A percentile compares a stretch with the other conserved stretches of the same genome.
phyloP scores from a whole-genome alignment of 2,888 invertebrate species.

The Deilephila porcellus region DNA sequence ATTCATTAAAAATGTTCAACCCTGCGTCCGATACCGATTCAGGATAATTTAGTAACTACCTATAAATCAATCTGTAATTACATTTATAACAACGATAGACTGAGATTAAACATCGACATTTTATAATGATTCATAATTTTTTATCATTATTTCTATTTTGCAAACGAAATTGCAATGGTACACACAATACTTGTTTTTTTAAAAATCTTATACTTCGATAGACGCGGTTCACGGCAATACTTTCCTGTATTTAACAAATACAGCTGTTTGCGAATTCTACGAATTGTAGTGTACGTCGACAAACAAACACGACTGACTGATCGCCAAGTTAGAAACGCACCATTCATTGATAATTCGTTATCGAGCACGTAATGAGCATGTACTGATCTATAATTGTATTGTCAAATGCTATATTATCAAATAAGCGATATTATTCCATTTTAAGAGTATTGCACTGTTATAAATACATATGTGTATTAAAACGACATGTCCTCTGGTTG shows the following conservation, averaged over 20 bases:
- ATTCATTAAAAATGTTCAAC: too few species aligned
- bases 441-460: neutral
- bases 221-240: neutral
- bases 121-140: too few species aligned
- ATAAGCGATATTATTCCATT: neutral
- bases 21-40: too few species aligned
- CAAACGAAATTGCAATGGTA: neutral
- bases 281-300: constrained; percentile 35
- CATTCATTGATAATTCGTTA: constrained; percentile 23
- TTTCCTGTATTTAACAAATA: constrained; percentile 28
- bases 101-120: too few species aligned
- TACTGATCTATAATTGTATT: neutral
- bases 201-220: neutral
- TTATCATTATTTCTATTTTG: too few species aligned
- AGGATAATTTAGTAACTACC: too few species aligned
- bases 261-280: constrained; percentile 38
- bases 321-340: neutral
- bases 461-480: neutral
- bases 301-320: constrained; percentile 36
- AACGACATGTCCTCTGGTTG: neutral
- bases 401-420: neutral
- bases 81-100: too few species aligned
- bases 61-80: too few species aligned
- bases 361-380: neutral
- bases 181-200: neutral